Evolutionary conservation across 2,797 vertebrate species (phyloP).

Genomic region (Holocentrus rufus): DNA sequence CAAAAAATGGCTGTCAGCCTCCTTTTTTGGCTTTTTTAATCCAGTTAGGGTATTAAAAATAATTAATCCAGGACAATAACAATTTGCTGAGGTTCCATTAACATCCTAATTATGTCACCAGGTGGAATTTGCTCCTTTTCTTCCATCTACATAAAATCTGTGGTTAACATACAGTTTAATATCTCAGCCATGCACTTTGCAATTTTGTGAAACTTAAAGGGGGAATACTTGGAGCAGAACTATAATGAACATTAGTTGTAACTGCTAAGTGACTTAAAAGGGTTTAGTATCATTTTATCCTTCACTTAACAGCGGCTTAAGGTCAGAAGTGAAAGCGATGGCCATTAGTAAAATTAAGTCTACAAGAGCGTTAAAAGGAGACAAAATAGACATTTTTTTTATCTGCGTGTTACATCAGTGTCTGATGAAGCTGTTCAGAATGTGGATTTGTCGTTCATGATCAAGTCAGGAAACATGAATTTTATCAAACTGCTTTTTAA

Average conservation of each 20-base stretch:
- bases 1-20: neutral
- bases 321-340: constrained; percentile 1
- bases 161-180: neutral
- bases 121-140: neutral
- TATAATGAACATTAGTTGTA: constrained; percentile 7
- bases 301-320: neutral
- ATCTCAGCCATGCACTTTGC: neutral
- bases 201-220: neutral
- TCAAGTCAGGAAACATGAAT: neutral
- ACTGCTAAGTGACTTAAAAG: constrained; percentile 3
- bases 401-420: neutral
- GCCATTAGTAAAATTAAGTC: constrained; percentile 11
- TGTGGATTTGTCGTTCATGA: neutral
- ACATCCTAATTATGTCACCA: neutral
- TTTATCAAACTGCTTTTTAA: neutral
- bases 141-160: neutral
- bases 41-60: neutral
- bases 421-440: neutral
- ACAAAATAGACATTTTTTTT: too few relatives aligned
- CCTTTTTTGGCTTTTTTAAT: neutral
- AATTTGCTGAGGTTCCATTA: neutral
- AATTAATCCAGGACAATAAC: constrained; percentile 4
- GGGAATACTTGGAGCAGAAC: neutral
- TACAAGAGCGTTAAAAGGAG: constrained; percentile 8
- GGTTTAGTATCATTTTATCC: too few relatives aligned